phyloP scores from a whole-genome alignment of 2,113 vertebrate genomes.

The Misgurnus anguillicaudatus region DNA sequence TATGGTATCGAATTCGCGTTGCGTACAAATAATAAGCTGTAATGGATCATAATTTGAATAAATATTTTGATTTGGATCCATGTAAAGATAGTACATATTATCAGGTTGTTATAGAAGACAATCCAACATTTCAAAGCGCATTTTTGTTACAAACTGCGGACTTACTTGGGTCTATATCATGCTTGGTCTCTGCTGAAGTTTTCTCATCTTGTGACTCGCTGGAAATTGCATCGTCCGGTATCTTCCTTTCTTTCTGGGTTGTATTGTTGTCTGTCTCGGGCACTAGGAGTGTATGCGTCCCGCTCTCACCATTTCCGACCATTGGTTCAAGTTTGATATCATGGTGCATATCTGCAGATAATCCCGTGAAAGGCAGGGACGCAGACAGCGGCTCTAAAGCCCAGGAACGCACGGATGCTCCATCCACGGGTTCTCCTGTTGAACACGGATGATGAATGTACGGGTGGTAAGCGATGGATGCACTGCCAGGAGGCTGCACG shows the following conservation, averaged over 20 bases:
- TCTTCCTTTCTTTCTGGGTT: conserved; percentile 83
- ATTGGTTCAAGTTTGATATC: conserved; percentile 95
- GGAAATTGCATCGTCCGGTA: conserved; percentile 78
- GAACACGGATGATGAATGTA: conserved; percentile 89
- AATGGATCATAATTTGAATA: background rate
- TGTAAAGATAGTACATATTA: too few relatives aligned
- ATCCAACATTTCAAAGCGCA: background rate
- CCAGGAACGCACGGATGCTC: conserved; percentile 96
- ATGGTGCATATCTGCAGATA: conserved; percentile 89
- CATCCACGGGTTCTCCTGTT: conserved; percentile 82
- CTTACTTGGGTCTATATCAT: conserved; percentile 90
- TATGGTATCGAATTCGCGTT: background rate
- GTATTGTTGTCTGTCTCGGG: conserved; percentile 87
- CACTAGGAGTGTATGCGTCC: conserved; percentile 89
- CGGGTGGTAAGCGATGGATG: conserved; percentile 80
- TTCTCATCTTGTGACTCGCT: conserved; percentile 81
- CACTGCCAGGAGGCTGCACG: conserved; percentile 77
- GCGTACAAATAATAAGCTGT: background rate
- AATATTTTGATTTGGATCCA: background rate
- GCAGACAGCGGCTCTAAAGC: conserved; percentile 87
- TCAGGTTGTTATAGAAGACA: background rate
- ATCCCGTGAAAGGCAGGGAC: conserved; percentile 91
- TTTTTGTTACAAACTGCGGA: conserved; percentile 16
- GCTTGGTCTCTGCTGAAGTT: conserved; percentile 79
- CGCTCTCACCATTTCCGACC: conserved; percentile 82